A percentile compares a stretch with the other conserved stretches of the same genome.
phyloP scores from a whole-genome alignment of 2,888 invertebrate genomes.

The Ischnus inquisitorius region DNA sequence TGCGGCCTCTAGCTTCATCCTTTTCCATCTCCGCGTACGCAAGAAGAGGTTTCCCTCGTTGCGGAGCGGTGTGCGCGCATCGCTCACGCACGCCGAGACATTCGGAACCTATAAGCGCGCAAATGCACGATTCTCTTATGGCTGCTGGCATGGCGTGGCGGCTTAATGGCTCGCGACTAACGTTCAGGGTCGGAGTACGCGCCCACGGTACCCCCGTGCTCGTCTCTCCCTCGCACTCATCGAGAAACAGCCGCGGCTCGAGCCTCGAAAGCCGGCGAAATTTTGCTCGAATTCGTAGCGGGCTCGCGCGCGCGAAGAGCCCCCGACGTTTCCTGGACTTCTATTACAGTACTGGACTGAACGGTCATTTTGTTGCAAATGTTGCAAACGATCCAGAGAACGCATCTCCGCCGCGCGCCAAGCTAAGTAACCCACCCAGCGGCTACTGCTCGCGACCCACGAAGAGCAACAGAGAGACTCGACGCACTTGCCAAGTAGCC shows the following conservation, averaged over 20 bases:
- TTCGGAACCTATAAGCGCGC: constrained; percentile 60
- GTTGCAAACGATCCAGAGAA: constrained; percentile 59
- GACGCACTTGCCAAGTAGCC: constrained; percentile 54
- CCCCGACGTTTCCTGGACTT: constrained; percentile 8
- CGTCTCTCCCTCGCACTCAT: not conserved
- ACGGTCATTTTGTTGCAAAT: constrained; percentile 59
- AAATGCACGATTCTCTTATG: constrained; percentile 72
- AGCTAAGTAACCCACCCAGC: constrained; percentile 5
- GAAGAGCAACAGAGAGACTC: not conserved
- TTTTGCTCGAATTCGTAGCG: constrained; percentile 1
- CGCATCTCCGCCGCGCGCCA: constrained; percentile 3
- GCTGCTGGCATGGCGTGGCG: constrained; percentile 78
- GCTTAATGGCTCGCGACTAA: constrained; percentile 80
- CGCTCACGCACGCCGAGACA: constrained; percentile 35
- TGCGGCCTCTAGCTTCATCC: constrained; percentile 32
- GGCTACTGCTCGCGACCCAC: not conserved
- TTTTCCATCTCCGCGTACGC: constrained; percentile 31
- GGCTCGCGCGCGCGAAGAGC: not conserved
- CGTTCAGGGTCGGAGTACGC: constrained; percentile 75
- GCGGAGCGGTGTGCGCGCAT: not conserved
- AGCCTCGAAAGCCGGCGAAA: constrained; percentile 1
- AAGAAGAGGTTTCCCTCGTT: constrained; percentile 16
- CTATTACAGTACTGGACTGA: constrained; percentile 45
- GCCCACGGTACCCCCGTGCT: constrained; percentile 47
- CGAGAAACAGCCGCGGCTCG: not conserved